Percentiles rank a stretch among this genome's conserved stretches.
Evolutionary conservation across 1,140 invertebrate genomes (phyloP).

Genomic region (Cotesia typhae): DNA sequence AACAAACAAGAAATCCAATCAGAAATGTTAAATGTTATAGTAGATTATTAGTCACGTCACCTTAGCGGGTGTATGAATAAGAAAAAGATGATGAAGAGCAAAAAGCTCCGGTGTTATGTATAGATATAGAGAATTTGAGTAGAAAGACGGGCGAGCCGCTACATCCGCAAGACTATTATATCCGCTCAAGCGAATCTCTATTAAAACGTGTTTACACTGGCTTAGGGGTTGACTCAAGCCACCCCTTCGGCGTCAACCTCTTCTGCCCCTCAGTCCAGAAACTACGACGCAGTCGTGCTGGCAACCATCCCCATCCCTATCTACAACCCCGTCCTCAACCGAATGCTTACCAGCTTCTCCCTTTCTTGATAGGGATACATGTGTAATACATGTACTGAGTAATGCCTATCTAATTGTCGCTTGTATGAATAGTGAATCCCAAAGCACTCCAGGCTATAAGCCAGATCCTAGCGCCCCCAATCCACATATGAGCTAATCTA

Average conservation of each 20-base stretch:
- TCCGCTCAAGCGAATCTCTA: constrained; percentile 68
- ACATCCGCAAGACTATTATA: constrained; percentile 68
- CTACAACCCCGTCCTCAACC: not conserved
- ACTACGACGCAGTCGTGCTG: constrained; percentile 23
- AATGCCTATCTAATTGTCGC: constrained; percentile 68
- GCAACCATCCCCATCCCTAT: constrained; percentile 2
- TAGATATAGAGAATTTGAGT: not conserved
- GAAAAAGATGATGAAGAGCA: constrained; percentile 2
- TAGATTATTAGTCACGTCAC: constrained; percentile 15
- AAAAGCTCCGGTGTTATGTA: not conserved
- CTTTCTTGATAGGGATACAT: not conserved
- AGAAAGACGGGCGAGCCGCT: constrained; percentile 37
- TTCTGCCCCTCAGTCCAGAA: constrained; percentile 40
- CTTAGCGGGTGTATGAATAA: constrained; percentile 2
- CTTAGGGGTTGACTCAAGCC: constrained; percentile 66
- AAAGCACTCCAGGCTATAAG: constrained; percentile 65
- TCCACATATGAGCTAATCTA: constrained; percentile 65
- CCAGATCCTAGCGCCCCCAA: constrained; percentile 57
- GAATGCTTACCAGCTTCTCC: not conserved
- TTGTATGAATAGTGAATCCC: constrained; percentile 68
- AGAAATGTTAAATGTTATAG: not conserved
- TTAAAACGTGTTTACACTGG: constrained; percentile 68
- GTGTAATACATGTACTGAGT: constrained; percentile 48
- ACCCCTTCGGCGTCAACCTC: constrained; percentile 54
- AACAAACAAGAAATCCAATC: constrained; percentile 2